phyloP scores from a whole-genome alignment of 2,888 invertebrate genomes.

The Drosophila mettleri region DNA sequence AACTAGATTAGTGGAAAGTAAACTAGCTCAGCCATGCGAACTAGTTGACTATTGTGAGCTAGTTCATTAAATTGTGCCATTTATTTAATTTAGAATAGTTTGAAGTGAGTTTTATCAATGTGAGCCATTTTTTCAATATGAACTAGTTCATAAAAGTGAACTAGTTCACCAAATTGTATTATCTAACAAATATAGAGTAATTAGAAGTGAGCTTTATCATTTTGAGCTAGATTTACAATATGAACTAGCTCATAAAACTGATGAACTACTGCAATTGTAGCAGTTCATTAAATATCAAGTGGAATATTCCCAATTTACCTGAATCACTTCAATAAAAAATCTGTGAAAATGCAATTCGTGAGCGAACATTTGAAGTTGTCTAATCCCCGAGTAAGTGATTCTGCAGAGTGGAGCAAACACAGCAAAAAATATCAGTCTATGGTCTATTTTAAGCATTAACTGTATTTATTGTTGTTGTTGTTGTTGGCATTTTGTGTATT shows the following conservation, averaged over 20 bases:
- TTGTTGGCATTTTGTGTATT: neutral
- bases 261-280: neutral
- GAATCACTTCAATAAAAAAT: neutral
- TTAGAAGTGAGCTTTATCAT: too few species aligned
- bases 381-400: slow-evolving; percentile 1
- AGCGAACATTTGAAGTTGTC: neutral
- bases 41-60: neutral
- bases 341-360: neutral
- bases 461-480: too few species aligned
- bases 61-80: neutral
- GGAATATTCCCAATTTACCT: neutral
- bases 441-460: too few species aligned
- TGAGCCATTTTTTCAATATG: neutral
- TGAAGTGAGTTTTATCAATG: neutral
- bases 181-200: too few species aligned
- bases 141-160: neutral
- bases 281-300: neutral
- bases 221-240: too few species aligned
- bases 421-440: neutral
- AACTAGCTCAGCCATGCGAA: too few species aligned
- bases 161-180: neutral
- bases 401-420: neutral
- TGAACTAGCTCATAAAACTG: neutral
- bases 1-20: neutral
- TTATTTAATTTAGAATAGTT: too few species aligned